Evolutionary conservation across 2,113 vertebrate species (phyloP), one percentile per base, ranked within the genome.

Genomic region (Lipophrys pholis): DNA sequence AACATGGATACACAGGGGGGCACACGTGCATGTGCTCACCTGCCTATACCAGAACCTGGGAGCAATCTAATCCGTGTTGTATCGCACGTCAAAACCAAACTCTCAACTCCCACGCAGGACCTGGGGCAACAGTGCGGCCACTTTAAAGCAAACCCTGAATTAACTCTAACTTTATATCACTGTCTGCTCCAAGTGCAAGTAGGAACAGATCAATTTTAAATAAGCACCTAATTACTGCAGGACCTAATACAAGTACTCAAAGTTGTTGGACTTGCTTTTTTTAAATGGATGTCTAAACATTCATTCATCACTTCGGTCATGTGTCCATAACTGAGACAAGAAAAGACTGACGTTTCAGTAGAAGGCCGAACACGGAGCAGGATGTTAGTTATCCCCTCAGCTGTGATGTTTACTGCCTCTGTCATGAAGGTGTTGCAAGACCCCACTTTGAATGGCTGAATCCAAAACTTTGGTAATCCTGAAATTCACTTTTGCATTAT

Each of bases 121-220:
- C 86, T 30, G 83, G 78, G 88, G 87, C 84, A 62, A 84, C n/a
- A 78, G 72, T 65, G 76, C 78, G 67, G 76, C 85, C 87, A 86
- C 75, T 83, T 89, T 80, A 61, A 90, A 87, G 84, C 83, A 82
- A 86, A 78, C 73, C 84, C 66, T 58, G 73, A 72, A 83, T 85
- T 84, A 88, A 86, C 81, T 76, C 83, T 39, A 62, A 55, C 63
- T 80, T 75, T 85, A 88, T 76, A 49, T 66, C 63, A 14, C 11
- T 56, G 66, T 67, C 58, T 76, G 15, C 69, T 80, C 70, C 65
- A 59, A 36, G 65, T 81, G 76, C 88, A 86, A 76, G 84, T 78
- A 82, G 69, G 7, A 83, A 73, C 84, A 82, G 67, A 82, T 84
- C 69, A 53, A 62, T 54, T 61, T 64, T 54, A 61, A 80, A 56